Evolutionary conservation across 2,797 vertebrate genomes (phyloP).

Genomic region (Melopsittacus undulatus): DNA sequence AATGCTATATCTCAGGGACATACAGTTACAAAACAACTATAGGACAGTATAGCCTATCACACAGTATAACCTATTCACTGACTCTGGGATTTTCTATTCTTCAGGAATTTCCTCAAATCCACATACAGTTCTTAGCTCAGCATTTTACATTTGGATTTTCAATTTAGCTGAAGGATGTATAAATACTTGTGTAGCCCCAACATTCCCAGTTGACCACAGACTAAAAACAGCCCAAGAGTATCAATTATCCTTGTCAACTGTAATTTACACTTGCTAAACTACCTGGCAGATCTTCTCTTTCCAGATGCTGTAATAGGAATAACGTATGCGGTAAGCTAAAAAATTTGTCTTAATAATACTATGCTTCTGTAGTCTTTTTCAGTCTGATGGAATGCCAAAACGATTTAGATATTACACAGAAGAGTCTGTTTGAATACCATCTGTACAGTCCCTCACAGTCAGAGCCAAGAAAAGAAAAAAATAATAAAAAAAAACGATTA

Average conservation of each 20-base stretch:
- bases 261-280: constrained; percentile 77
- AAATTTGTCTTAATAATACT: neutral
- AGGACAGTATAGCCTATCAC: constrained; percentile 43
- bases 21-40: constrained; percentile 10
- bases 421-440: neutral
- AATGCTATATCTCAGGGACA: neutral
- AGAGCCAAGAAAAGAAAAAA: neutral
- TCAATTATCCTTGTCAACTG: constrained; percentile 76
- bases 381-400: neutral
- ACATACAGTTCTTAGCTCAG: neutral
- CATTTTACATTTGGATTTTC: constrained; percentile 73
- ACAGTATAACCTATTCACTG: constrained; percentile 55
- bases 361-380: neutral
- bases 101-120: constrained; percentile 63
- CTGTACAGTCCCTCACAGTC: neutral
- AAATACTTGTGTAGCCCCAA: constrained; percentile 63
- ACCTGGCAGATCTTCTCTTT: constrained; percentile 70
- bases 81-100: constrained; percentile 47
- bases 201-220: constrained; percentile 70
- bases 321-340: neutral
- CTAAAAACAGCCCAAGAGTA: constrained; percentile 66
- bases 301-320: constrained; percentile 58
- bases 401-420: neutral
- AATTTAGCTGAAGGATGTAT: constrained; percentile 67
- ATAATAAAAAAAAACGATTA: accelerated